Evolutionary conservation across 2,113 vertebrate species (phyloP).

Genomic region (Perca schrenkii): DNA sequence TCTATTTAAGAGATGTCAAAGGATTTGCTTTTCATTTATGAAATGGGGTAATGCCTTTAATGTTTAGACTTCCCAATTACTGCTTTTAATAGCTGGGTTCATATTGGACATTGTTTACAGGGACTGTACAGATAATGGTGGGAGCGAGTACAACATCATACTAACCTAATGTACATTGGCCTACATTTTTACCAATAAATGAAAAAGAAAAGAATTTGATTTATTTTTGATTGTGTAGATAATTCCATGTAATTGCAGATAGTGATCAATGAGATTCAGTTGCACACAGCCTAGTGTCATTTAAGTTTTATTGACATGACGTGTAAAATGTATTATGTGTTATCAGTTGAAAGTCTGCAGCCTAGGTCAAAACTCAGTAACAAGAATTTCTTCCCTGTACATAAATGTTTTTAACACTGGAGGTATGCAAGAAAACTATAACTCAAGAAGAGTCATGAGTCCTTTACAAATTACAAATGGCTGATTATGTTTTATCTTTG

Average conservation of each 20-base stretch:
- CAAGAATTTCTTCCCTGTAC: background rate
- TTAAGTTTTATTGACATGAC: background rate
- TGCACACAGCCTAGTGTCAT: background rate
- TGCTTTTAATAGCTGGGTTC: slow-evolving; percentile 25
- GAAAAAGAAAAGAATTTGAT: background rate
- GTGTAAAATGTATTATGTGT: background rate
- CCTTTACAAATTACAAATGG: slow-evolving; percentile 35
- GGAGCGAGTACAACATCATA: background rate
- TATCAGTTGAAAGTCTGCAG: background rate
- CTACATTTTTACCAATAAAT: background rate
- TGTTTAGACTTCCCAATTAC: slow-evolving; percentile 24
- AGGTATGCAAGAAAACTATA: background rate
- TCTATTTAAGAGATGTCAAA: background rate
- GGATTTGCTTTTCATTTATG: background rate
- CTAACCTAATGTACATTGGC: background rate
- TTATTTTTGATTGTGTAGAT: background rate
- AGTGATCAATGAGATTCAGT: background rate
- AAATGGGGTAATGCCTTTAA: slow-evolving; percentile 24
- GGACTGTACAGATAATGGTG: background rate
- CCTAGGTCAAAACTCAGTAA: background rate
- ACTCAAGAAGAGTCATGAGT: slow-evolving; percentile 7
- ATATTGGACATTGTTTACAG: slow-evolving; percentile 26
- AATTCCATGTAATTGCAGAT: background rate
- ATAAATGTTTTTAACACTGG: background rate
- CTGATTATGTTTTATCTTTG: slow-evolving; percentile 54